Evolutionary conservation across 2,113 vertebrate species (phyloP).

Genomic region (Redunca redunca): DNA sequence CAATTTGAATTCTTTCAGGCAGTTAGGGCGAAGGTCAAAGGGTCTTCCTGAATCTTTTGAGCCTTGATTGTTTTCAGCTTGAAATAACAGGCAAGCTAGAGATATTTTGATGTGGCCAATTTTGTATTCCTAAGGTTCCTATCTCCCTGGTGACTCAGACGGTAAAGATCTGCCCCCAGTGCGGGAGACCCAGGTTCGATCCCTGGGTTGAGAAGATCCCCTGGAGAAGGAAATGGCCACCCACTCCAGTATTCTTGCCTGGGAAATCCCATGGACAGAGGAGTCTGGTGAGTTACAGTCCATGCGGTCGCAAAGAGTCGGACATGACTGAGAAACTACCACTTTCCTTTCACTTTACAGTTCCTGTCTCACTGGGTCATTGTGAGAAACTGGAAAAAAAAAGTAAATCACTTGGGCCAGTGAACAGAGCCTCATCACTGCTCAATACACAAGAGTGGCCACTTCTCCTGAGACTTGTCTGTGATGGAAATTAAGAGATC

Average conservation of each 20-base stretch:
- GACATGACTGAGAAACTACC: background rate
- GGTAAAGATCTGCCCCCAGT: background rate
- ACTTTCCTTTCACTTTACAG: background rate
- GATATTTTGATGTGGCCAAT: background rate
- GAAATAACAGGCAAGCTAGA: background rate
- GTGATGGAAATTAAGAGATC: background rate
- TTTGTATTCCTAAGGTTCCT: background rate
- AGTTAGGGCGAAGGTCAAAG: background rate
- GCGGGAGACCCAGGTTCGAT: rapidly evolving
- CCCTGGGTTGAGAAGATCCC: background rate
- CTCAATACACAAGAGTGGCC: background rate
- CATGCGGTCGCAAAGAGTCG: background rate
- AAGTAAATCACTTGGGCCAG: too few species aligned
- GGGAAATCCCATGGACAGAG: background rate
- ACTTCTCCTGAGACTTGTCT: background rate
- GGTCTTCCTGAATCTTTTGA: background rate
- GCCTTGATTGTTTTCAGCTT: background rate
- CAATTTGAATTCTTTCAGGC: background rate
- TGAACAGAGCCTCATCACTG: background rate
- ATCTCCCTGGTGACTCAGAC: background rate
- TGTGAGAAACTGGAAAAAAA: background rate
- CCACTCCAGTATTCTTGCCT: background rate
- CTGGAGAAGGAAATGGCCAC: background rate
- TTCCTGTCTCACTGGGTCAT: background rate
- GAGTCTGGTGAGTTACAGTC: background rate